Base-by-base conservation (phyloP, 2,113 vertebrate species). In the Lynx canadensis region DNA sequence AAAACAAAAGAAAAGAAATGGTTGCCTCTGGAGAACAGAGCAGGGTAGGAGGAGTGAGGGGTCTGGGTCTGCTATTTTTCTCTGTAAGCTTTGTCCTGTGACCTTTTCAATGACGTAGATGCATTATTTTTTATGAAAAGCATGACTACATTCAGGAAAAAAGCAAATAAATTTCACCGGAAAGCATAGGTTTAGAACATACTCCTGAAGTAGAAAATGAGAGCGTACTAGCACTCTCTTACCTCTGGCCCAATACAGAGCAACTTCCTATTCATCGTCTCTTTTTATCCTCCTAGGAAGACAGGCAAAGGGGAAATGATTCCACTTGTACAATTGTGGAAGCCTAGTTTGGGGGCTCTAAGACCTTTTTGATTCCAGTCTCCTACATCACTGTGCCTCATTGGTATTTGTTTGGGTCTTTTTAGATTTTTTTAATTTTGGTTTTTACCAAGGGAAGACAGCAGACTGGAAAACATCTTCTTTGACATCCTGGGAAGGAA, bases 381-480 rank as follows among this genome's bases (percentile, higher is more conserved):
- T 6, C 2, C 38, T 52, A 3, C 45, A 12, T 60, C 65, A 73
- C 3, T 66, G 0, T 82, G 8, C n/a, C 50, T 81, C 25, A 31
- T 57, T 88, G 69, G 15, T 91, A 78, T 84, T 19, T 80, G 1
- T 95, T 45, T 94, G 50, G 23, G 60, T 86, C 36, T 81, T 96
- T 76, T 82, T 50, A 88, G 13, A 16, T 52, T 87, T 94, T 94
- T 96, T 78, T 13, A 45, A 74, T n/a, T 85, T 94, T 85, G 6
- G 25, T 68, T 93, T 97, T 94, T 69, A 90, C 31, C 12, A 73
- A 90, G 25, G 71, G n/a, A 95, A 87, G 79, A 79, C 4, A 91
- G 7, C 29, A 86, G 48, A 11, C 38, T 66, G 10, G 80, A 90
- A 95, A 80, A 27, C 68, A 69, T 83, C 29, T 74, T 81, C 36